Percentiles rank a stretch among this genome's conserved stretches.
Evolutionary conservation across 2,113 vertebrate genomes (phyloP).

Genomic region (Marmota monax): DNA sequence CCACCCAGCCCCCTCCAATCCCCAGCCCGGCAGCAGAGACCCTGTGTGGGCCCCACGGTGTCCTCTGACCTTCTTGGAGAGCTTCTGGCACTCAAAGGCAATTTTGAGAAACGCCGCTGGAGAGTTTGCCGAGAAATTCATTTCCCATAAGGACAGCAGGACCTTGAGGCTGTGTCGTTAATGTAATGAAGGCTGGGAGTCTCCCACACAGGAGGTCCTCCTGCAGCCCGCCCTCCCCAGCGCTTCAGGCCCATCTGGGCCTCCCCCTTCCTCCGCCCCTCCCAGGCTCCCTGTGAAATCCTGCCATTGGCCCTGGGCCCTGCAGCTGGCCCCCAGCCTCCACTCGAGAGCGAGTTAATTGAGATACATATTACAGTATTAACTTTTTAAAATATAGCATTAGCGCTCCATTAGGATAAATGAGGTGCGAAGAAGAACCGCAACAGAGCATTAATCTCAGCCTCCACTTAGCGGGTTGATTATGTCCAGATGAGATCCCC

Average conservation of each 20-base stretch:
- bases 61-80: neutral
- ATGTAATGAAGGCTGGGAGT: neutral
- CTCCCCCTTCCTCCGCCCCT: neutral
- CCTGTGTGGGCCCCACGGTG: too few relatives aligned
- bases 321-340: neutral
- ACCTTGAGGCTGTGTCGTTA: neutral
- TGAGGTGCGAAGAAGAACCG: neutral
- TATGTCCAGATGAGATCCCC: neutral
- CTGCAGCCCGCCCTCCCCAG: neutral
- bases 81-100: constrained; percentile 7
- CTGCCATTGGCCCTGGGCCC: neutral
- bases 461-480: neutral
- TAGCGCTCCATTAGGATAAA: constrained; percentile 71
- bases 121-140: neutral
- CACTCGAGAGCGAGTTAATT: neutral
- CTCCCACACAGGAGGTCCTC: neutral
- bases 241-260: too few relatives aligned
- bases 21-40: neutral
- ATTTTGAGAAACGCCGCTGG: neutral
- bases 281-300: neutral
- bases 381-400: constrained; percentile 61
- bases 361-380: constrained; percentile 63
- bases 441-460: constrained; percentile 48
- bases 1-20: neutral
- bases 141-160: neutral